Conservation (phyloP, 1,140 invertebrate species). For the Panagrolaimus sp. region DNA sequence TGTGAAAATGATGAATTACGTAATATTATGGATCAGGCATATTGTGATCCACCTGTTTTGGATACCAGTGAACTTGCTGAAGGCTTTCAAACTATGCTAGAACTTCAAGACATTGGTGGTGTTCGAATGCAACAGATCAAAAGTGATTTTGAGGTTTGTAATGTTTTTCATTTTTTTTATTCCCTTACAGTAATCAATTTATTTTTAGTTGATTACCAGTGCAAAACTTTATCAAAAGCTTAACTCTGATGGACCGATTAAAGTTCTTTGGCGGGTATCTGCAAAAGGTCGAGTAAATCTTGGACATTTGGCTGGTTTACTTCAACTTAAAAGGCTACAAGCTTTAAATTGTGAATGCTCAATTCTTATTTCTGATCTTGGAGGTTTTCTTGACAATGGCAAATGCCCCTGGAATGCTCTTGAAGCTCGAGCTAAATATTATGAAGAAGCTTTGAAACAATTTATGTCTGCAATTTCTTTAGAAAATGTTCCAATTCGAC, state of each 20-base stretch:
- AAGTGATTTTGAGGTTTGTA: slow-evolving; percentile 15
- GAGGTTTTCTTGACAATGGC: slow-evolving; percentile 98
- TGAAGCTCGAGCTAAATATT: slow-evolving; percentile 79
- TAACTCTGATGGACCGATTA: slow-evolving; percentile 11
- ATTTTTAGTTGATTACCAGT: too few relatives aligned
- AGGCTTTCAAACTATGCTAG: slow-evolving; percentile 1
- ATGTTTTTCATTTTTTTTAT: slow-evolving; percentile 18
- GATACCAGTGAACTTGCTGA: slow-evolving; percentile 13
- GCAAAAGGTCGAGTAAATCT: slow-evolving; percentile 53
- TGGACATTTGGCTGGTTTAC: slow-evolving; percentile 42
- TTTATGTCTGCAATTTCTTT: slow-evolving; percentile 86
- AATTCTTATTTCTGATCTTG: slow-evolving; percentile 91
- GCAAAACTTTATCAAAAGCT: slow-evolving; percentile 6
- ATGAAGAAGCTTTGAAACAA: slow-evolving; percentile 84
- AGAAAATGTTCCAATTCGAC: slow-evolving; percentile 87
- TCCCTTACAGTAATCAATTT: neutral
- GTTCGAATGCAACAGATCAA: slow-evolving; percentile 13
- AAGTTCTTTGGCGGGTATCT: slow-evolving; percentile 44
- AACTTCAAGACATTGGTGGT: slow-evolving; percentile 23
- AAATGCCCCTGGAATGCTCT: slow-evolving; percentile 95
- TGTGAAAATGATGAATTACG: slow-evolving; percentile 42
- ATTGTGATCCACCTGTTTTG: slow-evolving; percentile 16
- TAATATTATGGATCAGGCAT: slow-evolving; percentile 47
- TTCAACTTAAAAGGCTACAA: slow-evolving; percentile 33
- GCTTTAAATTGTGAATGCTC: slow-evolving; percentile 68